phyloP scores from a whole-genome alignment of 2,888 invertebrate species.

The Prosapia bicincta region DNA sequence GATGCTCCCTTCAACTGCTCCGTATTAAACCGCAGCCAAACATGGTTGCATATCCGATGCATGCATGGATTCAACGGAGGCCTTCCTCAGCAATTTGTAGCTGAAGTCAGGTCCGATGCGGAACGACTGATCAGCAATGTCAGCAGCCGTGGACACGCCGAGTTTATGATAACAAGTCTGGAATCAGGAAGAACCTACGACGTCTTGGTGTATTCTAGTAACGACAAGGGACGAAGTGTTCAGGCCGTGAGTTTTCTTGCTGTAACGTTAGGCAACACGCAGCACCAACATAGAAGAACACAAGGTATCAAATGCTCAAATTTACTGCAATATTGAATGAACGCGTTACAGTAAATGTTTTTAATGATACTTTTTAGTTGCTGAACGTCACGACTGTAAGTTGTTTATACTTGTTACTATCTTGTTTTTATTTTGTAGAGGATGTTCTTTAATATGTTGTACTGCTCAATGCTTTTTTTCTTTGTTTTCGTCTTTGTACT shows the following conservation, averaged over 20 bases:
- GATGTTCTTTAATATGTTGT: too few species aligned
- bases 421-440: too few species aligned
- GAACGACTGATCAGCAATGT: constrained; percentile 46
- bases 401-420: too few species aligned
- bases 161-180: constrained; percentile 51
- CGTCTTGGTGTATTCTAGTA: constrained; percentile 53
- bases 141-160: constrained; percentile 47
- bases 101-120: constrained; percentile 41
- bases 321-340: too few species aligned
- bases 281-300: background rate
- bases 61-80: constrained; percentile 55
- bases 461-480: too few species aligned
- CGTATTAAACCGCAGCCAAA: constrained; percentile 51
- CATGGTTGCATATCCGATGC: constrained; percentile 50
- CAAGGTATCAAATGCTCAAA: too few species aligned
- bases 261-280: constrained; percentile 49
- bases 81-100: constrained; percentile 48
- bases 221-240: constrained; percentile 54
- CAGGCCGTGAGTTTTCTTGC: constrained; percentile 48
- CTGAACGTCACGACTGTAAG: too few species aligned
- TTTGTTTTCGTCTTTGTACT: too few species aligned
- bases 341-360: too few species aligned
- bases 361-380: too few species aligned
- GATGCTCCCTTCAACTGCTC: constrained; percentile 53
- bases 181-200: constrained; percentile 51